These are phyloP conservation scores for Ruditapes philippinarum DNA, from an alignment of 1,140 invertebrate species.

Conservation along the genomic window DNA sequence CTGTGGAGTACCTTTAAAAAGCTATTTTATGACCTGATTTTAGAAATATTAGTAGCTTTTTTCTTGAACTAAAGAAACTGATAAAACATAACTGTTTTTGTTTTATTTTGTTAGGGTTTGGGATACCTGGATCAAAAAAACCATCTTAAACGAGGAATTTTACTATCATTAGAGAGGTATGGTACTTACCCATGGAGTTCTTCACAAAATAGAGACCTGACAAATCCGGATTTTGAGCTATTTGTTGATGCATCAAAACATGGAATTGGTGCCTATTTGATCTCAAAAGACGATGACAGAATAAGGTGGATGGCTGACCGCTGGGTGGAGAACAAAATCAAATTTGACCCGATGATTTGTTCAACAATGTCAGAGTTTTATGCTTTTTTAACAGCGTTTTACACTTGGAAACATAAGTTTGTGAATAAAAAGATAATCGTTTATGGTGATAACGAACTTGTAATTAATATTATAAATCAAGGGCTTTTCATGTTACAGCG, in stretches of 20 bases:
- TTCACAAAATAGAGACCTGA: slow-evolving; percentile 12
- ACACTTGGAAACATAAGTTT: slow-evolving; percentile 80
- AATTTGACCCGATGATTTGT: not conserved
- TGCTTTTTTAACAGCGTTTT: slow-evolving; percentile 70
- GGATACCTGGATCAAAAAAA: slow-evolving; percentile 62
- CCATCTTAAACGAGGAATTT: not conserved
- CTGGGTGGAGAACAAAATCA: slow-evolving; percentile 45
- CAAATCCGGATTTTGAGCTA: slow-evolving; percentile 67
- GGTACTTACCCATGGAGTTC: not conserved
- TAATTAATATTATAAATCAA: slow-evolving; percentile 68
- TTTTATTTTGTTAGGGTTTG: slow-evolving; percentile 52
- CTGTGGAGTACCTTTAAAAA: too few relatives aligned
- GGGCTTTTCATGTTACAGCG: slow-evolving; percentile 33
- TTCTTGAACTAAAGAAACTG: too few relatives aligned
- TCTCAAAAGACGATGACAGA: slow-evolving; percentile 54
- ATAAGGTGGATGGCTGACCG: slow-evolving; percentile 69
- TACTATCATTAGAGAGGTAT: not conserved
- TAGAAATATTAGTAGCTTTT: too few relatives aligned
- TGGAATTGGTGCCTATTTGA: slow-evolving; percentile 77
- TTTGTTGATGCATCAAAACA: slow-evolving; percentile 75
- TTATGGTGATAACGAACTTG: slow-evolving; percentile 70
- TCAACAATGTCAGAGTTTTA: slow-evolving; percentile 72
- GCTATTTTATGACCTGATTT: too few relatives aligned
- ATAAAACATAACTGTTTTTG: not conserved
- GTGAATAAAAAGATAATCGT: slow-evolving; percentile 69